phyloP scores from a whole-genome alignment of 2,797 vertebrate genomes.

The Nannoperca australis region DNA sequence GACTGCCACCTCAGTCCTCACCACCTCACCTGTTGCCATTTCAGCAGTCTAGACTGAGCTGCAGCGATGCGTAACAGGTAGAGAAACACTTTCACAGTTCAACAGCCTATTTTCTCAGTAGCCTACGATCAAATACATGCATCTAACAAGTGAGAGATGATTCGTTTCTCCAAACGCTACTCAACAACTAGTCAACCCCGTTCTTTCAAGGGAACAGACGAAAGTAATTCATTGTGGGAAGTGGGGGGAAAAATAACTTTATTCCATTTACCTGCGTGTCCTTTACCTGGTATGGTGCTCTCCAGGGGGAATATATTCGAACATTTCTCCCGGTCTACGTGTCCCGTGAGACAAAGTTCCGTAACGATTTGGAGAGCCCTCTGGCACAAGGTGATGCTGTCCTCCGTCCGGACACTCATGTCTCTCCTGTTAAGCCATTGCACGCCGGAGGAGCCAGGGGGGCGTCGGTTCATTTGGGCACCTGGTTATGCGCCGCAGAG shows the following conservation, averaged over 20 bases:
- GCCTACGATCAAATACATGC: not conserved
- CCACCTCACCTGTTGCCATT: slow-evolving; percentile 69
- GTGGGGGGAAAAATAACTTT: slow-evolving; percentile 31
- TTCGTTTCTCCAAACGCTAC: not conserved
- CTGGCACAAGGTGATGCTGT: slow-evolving; percentile 94
- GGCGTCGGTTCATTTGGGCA: slow-evolving; percentile 80
- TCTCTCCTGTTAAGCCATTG: slow-evolving; percentile 89
- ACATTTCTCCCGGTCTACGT: slow-evolving; percentile 95
- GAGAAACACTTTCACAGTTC: slow-evolving; percentile 15
- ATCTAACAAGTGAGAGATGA: not conserved
- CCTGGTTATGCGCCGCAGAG: slow-evolving; percentile 67
- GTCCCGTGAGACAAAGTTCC: slow-evolving; percentile 94
- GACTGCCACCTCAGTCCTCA: not conserved
- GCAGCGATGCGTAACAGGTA: slow-evolving; percentile 65
- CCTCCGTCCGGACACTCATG: slow-evolving; percentile 92
- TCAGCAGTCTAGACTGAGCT: slow-evolving; percentile 24
- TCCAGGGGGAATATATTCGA: slow-evolving; percentile 93
- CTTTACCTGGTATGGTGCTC: slow-evolving; percentile 90
- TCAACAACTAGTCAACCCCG: not conserved
- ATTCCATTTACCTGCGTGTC: slow-evolving; percentile 89
- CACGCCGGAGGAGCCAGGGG: slow-evolving; percentile 81
- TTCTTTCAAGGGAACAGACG: not conserved
- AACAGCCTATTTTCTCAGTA: not conserved
- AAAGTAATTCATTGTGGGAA: not conserved
- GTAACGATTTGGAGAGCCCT: slow-evolving; percentile 95